Base-by-base conservation (phyloP, 2,888 invertebrate species). In the Microctonus aethiopoides region DNA sequence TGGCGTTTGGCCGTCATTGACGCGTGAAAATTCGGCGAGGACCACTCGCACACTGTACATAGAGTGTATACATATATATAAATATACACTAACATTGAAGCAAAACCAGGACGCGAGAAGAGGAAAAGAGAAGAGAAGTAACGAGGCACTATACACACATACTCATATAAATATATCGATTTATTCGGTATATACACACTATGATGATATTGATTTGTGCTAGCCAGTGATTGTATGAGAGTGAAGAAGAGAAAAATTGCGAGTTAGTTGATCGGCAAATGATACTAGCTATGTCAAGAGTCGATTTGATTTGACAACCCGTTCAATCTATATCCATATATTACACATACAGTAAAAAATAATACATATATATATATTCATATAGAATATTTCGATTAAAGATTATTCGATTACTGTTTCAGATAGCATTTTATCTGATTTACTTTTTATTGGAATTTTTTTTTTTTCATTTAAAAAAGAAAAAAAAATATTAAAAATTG, bases 1-100 rank as follows among this genome's bases (percentile, higher is more conserved):
- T 56, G 52, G 46, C 63, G 63, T 63, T 63, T 60, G 59, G 52
- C 65, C 70, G 64, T 65, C 24, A 54, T 60, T 39, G 65, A 70
- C 64, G 65, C 70, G 56, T 24, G 65, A 39, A 65, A 65, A 65
- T 65, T 65, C 65, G 34, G 34, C 34, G 36, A 34, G 36, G 39
- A 54, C 36, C 26, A 39, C 56, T 62, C 39, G 10, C 46, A 29
- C 54, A n/a, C 34, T 34, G 16, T 13, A 9, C 9, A 29, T 34
- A 22, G 16, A n/a, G 41, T n/a, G 24, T n/a, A 54, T 26, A 54
- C 10, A 22, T 10, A 61, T 26, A 54, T n/a, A 54, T 26, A 54
- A 10, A 22, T 10, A 61, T 26, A 54, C 26, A 54, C 52, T 32
- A 22, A n/a, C 61, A 54, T 54, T 13, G 10, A 54, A 46, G 46